phyloP scores from a whole-genome alignment of 2,888 invertebrate species.

The Melinaea menophilus region DNA sequence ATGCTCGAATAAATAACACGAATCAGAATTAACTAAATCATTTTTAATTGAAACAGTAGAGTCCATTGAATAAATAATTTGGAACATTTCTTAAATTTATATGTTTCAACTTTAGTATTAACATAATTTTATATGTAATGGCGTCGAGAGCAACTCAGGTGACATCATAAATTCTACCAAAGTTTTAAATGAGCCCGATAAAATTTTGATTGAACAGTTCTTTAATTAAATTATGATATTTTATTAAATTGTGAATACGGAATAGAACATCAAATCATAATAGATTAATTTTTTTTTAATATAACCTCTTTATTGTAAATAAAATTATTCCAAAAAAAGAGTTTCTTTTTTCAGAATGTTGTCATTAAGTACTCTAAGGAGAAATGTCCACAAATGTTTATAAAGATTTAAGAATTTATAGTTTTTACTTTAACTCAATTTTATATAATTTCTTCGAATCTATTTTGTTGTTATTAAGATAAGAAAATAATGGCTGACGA shows the following conservation, averaged over 20 bases:
- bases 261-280: neutral
- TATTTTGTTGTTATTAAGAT: constrained; percentile 3
- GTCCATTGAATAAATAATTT: constrained; percentile 55
- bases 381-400: neutral
- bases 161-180: constrained; percentile 69
- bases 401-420: neutral
- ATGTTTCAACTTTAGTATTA: constrained; percentile 65
- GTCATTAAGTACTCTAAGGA: constrained; percentile 4
- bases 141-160: constrained; percentile 63
- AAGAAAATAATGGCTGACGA: constrained; percentile 54
- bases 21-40: constrained; percentile 8
- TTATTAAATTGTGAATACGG: constrained; percentile 19
- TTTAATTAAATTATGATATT: constrained; percentile 48
- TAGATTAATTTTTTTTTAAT: neutral
- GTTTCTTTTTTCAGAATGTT: neutral
- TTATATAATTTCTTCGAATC: neutral
- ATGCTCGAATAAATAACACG: constrained; percentile 17
- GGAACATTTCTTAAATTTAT: constrained; percentile 63
- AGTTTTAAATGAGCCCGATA: constrained; percentile 67
- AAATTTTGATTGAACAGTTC: constrained; percentile 61
- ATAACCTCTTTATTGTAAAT: neutral
- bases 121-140: constrained; percentile 75
- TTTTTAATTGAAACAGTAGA: constrained; percentile 32
- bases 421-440: neutral
- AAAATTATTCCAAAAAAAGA: neutral